These are phyloP conservation scores for Phengaris alcon DNA, from an alignment of 2,888 invertebrate genomes.

Conservation along the genomic window DNA sequence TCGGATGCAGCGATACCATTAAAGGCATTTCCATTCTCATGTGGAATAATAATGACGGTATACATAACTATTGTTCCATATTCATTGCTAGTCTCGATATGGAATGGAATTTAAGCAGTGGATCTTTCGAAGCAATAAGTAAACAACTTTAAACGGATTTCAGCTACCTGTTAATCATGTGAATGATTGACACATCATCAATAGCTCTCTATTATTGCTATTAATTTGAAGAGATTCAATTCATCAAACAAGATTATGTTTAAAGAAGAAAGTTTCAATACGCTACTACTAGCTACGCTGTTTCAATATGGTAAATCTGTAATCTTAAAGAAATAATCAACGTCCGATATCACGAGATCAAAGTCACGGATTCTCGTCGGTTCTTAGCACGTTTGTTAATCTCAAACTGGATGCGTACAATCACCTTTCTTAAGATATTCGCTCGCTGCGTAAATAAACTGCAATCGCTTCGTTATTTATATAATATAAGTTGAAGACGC, in stretches of 20 bases:
- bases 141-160: not conserved
- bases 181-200: not conserved
- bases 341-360: slow-evolving; percentile 13
- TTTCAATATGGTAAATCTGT: not conserved
- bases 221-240: not conserved
- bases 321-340: not conserved
- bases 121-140: not conserved
- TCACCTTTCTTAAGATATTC: slow-evolving; percentile 24
- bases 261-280: not conserved
- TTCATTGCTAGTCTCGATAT: slow-evolving; percentile 10
- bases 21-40: slow-evolving; percentile 23
- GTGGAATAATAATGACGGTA: slow-evolving; percentile 23
- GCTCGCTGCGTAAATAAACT: slow-evolving; percentile 7
- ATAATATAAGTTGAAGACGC: not conserved
- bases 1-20: slow-evolving; percentile 22
- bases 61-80: slow-evolving; percentile 19
- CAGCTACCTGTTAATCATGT: not conserved
- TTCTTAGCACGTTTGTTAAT: slow-evolving; percentile 9
- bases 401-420: slow-evolving; percentile 6
- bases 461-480: slow-evolving; percentile 5
- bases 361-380: slow-evolving; percentile 18
- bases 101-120: slow-evolving; percentile 17
- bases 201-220: not conserved
- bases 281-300: not conserved
- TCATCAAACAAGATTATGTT: not conserved